Conservation (phyloP, 2,113 vertebrate species). For the Indicator maculatus region DNA sequence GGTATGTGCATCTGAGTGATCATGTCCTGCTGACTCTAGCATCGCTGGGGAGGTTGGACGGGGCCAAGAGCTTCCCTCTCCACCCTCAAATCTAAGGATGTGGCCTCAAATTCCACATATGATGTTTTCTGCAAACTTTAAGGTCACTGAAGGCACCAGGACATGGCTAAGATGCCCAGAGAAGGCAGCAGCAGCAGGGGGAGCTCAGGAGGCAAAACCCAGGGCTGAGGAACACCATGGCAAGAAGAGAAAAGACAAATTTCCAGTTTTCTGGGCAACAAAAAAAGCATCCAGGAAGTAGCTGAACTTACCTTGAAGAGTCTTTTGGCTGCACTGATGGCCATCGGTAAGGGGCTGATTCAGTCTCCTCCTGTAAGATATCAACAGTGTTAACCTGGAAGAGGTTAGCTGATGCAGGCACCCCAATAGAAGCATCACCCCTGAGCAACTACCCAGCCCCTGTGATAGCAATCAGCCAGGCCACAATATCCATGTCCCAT, state of each 20-base stretch:
- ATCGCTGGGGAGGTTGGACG: background rate
- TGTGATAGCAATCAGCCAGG: background rate
- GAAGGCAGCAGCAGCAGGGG: background rate
- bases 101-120: background rate
- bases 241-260: background rate
- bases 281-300: background rate
- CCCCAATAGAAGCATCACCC: background rate
- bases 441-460: background rate
- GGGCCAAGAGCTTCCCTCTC: background rate
- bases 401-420: background rate
- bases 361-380: background rate
- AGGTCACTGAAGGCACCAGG: background rate
- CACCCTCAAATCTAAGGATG: background rate
- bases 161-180: rapidly evolving
- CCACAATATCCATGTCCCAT: background rate
- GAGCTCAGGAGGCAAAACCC: background rate
- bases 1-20: background rate
- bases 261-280: background rate
- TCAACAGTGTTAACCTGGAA: background rate
- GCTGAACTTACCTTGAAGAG: background rate
- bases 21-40: background rate
- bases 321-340: background rate
- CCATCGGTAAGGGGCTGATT: background rate
- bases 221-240: rapidly evolving
- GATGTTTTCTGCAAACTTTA: background rate